Percentiles rank a stretch among this genome's conserved stretches.
These are phyloP conservation scores for Mustela erminea DNA, from an alignment of 2,797 vertebrate species.

Conservation along the genomic window DNA sequence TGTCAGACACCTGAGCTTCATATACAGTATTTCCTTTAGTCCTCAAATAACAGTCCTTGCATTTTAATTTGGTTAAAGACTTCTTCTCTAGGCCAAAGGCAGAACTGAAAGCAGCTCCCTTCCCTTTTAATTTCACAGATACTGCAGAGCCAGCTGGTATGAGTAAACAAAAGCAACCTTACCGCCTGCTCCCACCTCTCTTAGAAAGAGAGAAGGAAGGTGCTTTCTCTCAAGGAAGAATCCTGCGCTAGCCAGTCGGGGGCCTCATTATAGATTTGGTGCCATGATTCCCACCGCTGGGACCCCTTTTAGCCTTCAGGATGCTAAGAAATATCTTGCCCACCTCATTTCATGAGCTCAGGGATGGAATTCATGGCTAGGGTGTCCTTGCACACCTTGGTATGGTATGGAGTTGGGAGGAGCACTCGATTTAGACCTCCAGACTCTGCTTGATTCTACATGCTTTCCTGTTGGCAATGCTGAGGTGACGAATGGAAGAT, in stretches of 20 bases:
- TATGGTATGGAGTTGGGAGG: not conserved
- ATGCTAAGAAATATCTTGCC: not conserved
- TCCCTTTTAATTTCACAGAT: not conserved
- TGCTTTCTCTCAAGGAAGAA: not conserved
- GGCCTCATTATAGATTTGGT: not conserved
- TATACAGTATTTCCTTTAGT: constrained; percentile 33
- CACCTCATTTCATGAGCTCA: not conserved
- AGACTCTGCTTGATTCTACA: not conserved
- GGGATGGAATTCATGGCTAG: not conserved
- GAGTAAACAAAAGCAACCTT: not conserved
- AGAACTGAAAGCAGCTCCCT: constrained; percentile 4
- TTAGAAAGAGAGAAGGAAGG: not conserved
- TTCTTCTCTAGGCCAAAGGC: constrained; percentile 43
- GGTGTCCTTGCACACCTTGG: accelerated
- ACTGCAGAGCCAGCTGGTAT: not conserved
- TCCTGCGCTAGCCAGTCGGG: not conserved
- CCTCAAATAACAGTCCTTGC: constrained; percentile 28
- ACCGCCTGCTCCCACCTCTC: not conserved
- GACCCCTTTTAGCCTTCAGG: not conserved
- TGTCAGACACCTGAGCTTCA: constrained; percentile 55
- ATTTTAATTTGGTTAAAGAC: constrained; percentile 63
- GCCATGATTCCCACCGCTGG: not conserved
- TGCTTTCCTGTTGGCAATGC: not conserved
- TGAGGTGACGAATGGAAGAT: not conserved
- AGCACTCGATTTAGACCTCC: not conserved